phyloP scores from a whole-genome alignment of 2,797 vertebrate species.

The Syndactyla subalaris region DNA sequence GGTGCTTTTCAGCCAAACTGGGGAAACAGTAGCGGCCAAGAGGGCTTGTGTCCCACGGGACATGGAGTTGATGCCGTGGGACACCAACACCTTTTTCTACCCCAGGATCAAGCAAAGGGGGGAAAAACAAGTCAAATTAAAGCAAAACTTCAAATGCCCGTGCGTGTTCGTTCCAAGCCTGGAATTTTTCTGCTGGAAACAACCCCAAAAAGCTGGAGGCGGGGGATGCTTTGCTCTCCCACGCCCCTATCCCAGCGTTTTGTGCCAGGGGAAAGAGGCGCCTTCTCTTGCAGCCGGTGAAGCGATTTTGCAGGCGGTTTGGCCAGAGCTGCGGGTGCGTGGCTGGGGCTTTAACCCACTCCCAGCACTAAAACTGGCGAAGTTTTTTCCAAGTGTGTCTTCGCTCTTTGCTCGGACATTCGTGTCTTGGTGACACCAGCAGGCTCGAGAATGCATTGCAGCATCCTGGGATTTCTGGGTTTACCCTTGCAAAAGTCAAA shows the following conservation, averaged over 20 bases:
- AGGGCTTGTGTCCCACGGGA: background rate
- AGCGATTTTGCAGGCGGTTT: constrained; percentile 16
- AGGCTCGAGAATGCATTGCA: background rate
- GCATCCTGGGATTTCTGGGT: background rate
- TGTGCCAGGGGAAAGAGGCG: background rate
- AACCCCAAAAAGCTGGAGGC: background rate
- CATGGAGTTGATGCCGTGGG: rapidly evolving
- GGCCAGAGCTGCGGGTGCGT: background rate
- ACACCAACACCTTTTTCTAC: background rate
- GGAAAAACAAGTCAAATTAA: background rate
- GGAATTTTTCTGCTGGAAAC: background rate
- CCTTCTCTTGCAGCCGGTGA: background rate
- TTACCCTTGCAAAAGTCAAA: background rate
- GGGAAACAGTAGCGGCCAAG: background rate
- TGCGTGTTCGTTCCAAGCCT: background rate
- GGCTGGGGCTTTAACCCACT: background rate
- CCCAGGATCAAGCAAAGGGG: background rate
- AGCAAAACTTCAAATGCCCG: background rate
- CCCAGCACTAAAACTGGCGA: background rate
- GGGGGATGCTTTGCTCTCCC: background rate
- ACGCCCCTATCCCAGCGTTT: background rate
- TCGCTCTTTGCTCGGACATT: background rate
- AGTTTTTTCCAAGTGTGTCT: background rate
- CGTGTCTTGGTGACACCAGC: background rate
- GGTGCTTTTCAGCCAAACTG: background rate